A percentile compares a stretch with the other conserved stretches of the same genome.
Conservation (phyloP, 2,797 vertebrate species). For the Eleutherodactylus coqui region DNA sequence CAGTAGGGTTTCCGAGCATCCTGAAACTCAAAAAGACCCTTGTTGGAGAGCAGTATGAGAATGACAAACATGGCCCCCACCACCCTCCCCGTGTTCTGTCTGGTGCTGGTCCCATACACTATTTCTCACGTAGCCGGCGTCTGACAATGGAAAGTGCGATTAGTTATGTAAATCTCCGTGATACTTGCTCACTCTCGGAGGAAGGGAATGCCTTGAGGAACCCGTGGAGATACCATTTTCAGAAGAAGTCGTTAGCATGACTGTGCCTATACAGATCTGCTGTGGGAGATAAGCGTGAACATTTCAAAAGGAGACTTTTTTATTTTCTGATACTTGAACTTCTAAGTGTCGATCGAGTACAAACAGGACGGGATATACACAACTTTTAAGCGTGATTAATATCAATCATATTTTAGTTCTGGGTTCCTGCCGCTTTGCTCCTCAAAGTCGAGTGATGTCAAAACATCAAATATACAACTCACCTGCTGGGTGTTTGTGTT, state of each 20-base stretch:
- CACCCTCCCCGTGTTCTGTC: constrained; percentile 16
- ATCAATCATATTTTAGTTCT: constrained; percentile 35
- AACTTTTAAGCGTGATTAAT: constrained; percentile 50
- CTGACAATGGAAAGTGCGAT: constrained; percentile 50
- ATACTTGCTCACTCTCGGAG: constrained; percentile 39
- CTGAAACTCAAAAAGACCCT: constrained; percentile 77
- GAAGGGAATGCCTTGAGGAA: constrained; percentile 43
- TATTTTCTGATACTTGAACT: constrained; percentile 40
- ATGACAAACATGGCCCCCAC: constrained; percentile 21
- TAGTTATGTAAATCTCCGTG: constrained; percentile 58
- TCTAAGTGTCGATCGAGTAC: constrained; percentile 32
- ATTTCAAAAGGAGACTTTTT: constrained; percentile 49
- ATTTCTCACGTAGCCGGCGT: constrained; percentile 25
- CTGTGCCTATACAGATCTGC: constrained; percentile 37
- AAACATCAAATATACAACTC: constrained; percentile 18
- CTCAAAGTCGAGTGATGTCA: constrained; percentile 16
- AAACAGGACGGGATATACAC: constrained; percentile 22
- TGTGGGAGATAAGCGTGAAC: constrained; percentile 47
- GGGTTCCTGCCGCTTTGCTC: constrained; percentile 11
- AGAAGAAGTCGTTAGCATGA: constrained; percentile 6
- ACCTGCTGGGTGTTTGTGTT: constrained; percentile 41
- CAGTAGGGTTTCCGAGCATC: constrained; percentile 72
- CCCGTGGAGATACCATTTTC: constrained; percentile 45
- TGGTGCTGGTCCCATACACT: constrained; percentile 15
- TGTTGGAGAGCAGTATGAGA: constrained; percentile 57